Evolutionary conservation across 2,797 vertebrate species (phyloP).

Genomic region (Phataginus tetradactyla): DNA sequence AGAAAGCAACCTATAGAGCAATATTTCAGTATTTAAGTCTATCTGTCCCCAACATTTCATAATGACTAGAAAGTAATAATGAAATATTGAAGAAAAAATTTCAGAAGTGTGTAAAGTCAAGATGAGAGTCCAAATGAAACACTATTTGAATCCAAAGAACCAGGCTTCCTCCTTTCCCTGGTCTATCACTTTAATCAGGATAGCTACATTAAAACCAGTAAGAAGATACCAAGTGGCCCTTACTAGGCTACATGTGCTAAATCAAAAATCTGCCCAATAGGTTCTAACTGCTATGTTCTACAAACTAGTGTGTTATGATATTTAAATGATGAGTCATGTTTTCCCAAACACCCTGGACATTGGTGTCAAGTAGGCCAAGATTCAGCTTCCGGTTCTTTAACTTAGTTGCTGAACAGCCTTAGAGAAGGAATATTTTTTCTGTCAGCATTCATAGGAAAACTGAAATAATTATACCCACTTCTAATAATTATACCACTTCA

Average conservation of each 20-base stretch:
- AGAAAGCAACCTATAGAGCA: background rate
- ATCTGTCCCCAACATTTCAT: background rate
- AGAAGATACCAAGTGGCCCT: background rate
- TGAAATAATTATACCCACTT: background rate
- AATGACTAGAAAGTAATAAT: background rate
- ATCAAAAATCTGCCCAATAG: background rate
- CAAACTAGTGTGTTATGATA: background rate
- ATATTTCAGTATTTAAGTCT: background rate
- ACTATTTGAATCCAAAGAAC: background rate
- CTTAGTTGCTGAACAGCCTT: background rate
- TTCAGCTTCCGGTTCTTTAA: background rate
- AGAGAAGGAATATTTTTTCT: constrained; percentile 30
- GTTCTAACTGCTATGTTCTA: background rate
- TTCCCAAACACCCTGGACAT: background rate
- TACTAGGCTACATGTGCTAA: background rate
- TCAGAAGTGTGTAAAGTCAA: background rate
- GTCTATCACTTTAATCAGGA: background rate
- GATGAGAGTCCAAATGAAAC: background rate
- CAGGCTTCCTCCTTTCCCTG: background rate
- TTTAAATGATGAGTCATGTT: background rate
- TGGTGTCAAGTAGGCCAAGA: background rate
- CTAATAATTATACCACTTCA: background rate
- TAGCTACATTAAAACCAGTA: background rate
- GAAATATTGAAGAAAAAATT: background rate
- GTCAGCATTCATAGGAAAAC: background rate